A percentile compares a stretch with the other conserved stretches of the same genome.
These are phyloP conservation scores for Pteruthius melanotis DNA, from an alignment of 2,113 vertebrate genomes.

Conservation along the genomic window DNA sequence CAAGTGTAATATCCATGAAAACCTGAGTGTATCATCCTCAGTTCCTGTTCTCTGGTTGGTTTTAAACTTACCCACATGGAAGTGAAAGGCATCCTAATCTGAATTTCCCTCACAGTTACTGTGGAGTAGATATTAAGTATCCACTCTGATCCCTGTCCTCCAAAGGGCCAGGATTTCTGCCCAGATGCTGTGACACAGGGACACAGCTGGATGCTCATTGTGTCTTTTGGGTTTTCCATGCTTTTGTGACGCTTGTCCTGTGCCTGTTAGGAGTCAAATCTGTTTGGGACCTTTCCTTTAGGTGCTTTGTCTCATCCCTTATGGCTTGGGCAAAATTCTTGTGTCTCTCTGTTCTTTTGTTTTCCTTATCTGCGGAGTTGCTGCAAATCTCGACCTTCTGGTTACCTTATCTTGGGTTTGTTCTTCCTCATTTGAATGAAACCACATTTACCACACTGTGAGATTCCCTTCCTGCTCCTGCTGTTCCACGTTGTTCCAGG, in stretches of 20 bases:
- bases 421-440: neutral
- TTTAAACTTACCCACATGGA: neutral
- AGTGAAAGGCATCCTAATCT: neutral
- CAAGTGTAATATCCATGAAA: neutral
- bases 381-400: neutral
- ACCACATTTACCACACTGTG: neutral
- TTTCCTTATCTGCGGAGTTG: neutral
- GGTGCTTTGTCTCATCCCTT: neutral
- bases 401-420: neutral
- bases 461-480: neutral
- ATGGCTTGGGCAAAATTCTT: neutral
- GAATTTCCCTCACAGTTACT: neutral
- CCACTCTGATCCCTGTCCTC: neutral
- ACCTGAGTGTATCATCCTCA: rapidly evolving
- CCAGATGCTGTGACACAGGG: neutral
- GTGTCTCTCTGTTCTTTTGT: neutral
- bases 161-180: neutral
- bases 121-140: neutral
- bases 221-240: neutral
- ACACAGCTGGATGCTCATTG: rapidly evolving
- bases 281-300: neutral
- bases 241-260: neutral
- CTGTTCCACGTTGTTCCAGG: neutral
- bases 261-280: neutral
- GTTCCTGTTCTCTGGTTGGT: neutral